Base-by-base conservation (phyloP, 2,113 vertebrate species). In the Seriola dumerili region DNA sequence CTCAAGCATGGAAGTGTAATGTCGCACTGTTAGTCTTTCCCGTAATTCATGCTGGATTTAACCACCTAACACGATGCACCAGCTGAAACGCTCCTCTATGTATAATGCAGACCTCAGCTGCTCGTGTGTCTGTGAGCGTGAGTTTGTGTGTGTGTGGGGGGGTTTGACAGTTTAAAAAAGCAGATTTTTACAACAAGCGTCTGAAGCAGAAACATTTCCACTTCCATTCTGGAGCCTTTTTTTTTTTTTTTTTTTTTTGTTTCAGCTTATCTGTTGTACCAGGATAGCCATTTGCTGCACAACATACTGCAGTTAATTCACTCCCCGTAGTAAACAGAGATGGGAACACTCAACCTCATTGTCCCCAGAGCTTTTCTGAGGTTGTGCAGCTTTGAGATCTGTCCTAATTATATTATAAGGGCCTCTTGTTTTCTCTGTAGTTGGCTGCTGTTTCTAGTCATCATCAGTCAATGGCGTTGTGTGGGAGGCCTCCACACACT, bases 351-450 rank as follows among this genome's bases (percentile, higher is more conserved):
- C 75, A 81, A 89, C 87, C 80, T 81, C 46, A 74, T 77, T 77
- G 77, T 85, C 88, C 87, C 87, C 64, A 17, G 91, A 93, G 88
- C 77, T 88, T 85, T 77, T 61, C 86, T 81, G 44, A 85, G 89
- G 89, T 88, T 84, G 76, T 83, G 88, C 70, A 36, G 82, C 87
- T 83, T 48, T 83, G 72, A 89, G 83, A 91, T 90, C 69, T 72
- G 78, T 66, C 84, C 90, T 93, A 93, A 92, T 93, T 91, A 90
- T 89, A 76, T 86, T 86, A 86, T 88, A 76, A 91, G 87, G 85
- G 84, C 66, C 77, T 86, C 87, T 88, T 88, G 84, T 87, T 90
- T 85, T 84, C 81, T 86, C 76, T 74, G 81, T 75, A 79, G 83
- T 75, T 66, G 81, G 86, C 86, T 79, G 78, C 91, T 78, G 83